phyloP scores from a whole-genome alignment of 30 jellyfish, hydroid and myxozoan species.

The Turritopsis dohrnii region DNA sequence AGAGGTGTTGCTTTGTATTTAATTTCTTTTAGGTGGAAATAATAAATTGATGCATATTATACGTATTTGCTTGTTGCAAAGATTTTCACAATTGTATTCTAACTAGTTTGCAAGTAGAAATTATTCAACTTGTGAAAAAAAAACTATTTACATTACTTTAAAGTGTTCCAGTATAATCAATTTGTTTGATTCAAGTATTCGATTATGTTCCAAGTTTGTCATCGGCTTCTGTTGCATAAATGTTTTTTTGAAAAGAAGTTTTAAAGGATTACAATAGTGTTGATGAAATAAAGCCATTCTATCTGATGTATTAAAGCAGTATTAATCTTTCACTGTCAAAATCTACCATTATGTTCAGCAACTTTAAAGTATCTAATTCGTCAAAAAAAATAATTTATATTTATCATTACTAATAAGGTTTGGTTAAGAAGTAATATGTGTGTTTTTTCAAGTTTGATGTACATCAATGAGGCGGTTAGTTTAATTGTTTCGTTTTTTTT shows the following conservation, averaged over 20 bases:
- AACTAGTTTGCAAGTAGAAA: too few relatives aligned
- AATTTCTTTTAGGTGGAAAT: too few relatives aligned
- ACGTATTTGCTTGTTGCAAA: too few relatives aligned
- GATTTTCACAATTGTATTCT: too few relatives aligned
- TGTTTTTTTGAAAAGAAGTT: not conserved
- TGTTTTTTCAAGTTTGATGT: not conserved
- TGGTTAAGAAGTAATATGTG: not conserved
- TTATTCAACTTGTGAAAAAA: not conserved
- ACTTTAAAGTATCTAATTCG: not conserved
- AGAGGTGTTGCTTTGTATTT: too few relatives aligned
- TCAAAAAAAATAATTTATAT: not conserved
- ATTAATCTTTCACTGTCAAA: not conserved
- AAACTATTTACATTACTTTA: not conserved
- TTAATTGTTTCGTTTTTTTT: not conserved
- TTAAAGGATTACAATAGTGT: not conserved
- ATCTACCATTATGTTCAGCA: not conserved
- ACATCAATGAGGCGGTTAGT: not conserved
- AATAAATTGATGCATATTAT: too few relatives aligned
- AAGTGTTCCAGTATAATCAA: too few relatives aligned
- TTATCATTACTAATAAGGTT: not conserved
- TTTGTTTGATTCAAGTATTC: not conserved
- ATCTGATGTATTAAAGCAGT: not conserved
- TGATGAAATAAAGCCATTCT: not conserved
- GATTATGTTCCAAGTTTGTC: not conserved
- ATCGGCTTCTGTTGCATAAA: not conserved